These are phyloP conservation scores for Diadegma fenestrale DNA, from an alignment of 2,888 invertebrate genomes.

Conservation along the genomic window DNA sequence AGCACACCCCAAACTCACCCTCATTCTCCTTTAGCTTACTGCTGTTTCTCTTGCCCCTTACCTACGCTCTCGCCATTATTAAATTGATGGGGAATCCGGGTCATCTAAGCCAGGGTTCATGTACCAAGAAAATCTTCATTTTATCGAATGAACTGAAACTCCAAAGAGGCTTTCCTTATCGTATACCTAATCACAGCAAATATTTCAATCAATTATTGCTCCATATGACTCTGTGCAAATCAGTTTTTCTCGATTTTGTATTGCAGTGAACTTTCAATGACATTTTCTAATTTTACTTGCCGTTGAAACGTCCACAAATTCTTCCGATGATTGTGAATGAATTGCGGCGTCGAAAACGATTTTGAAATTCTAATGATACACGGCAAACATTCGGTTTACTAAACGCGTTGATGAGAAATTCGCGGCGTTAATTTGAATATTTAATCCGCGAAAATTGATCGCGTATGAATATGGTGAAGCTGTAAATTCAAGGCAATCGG, in stretches of 20 bases:
- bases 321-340: not conserved
- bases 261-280: not conserved
- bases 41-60: conserved; percentile 14
- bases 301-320: not conserved
- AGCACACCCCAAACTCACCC: conserved; percentile 57
- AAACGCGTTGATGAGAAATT: not conserved
- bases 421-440: not conserved
- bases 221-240: not conserved
- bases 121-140: not conserved
- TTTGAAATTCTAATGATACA: not conserved
- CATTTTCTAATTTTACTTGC: not conserved
- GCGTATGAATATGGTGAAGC: not conserved
- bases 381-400: not conserved
- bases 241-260: too few species aligned
- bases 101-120: conserved; percentile 13
- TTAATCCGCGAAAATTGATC: not conserved
- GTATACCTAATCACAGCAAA: not conserved
- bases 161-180: not conserved
- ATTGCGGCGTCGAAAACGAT: not conserved
- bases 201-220: not conserved
- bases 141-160: conserved; percentile 5
- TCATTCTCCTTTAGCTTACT: conserved; percentile 41
- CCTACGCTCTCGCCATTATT: not conserved
- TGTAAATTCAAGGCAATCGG: not conserved
- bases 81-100: conserved; percentile 1